Evolutionary conservation across 2,888 invertebrate genomes (phyloP).

Genomic region (Apodemia zela): DNA sequence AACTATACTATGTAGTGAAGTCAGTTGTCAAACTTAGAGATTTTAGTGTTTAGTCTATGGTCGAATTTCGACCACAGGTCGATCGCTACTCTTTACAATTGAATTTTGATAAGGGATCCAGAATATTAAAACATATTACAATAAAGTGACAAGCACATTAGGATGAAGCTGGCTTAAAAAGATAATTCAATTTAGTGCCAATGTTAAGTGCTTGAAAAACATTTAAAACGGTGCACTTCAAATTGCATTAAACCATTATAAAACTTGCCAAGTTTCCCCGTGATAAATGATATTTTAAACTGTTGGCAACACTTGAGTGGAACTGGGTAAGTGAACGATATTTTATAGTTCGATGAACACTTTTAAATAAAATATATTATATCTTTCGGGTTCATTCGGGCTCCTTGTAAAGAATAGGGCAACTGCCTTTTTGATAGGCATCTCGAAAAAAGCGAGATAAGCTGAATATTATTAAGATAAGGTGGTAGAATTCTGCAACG

Average conservation of each 20-base stretch:
- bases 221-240: constrained; percentile 59
- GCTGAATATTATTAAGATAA: too few species aligned
- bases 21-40: too few species aligned
- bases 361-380: neutral
- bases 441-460: too few species aligned
- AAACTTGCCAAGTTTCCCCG: constrained; percentile 51
- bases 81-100: too few species aligned
- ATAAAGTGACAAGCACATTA: constrained; percentile 16
- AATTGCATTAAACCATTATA: constrained; percentile 62
- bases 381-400: neutral
- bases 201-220: constrained; percentile 46
- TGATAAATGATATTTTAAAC: constrained; percentile 71
- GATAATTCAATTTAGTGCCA: constrained; percentile 51
- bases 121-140: neutral
- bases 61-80: too few species aligned
- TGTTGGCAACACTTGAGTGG: constrained; percentile 55
- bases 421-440: neutral
- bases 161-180: constrained; percentile 26
- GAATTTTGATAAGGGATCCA: neutral
- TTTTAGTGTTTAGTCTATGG: too few species aligned
- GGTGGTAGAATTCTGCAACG: too few species aligned
- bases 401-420: neutral
- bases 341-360: constrained; percentile 10
- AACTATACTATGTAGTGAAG: too few species aligned
- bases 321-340: constrained; percentile 38